These are phyloP conservation scores for Philereme transversata DNA, from an alignment of 2,888 invertebrate species.

Conservation along the genomic window DNA sequence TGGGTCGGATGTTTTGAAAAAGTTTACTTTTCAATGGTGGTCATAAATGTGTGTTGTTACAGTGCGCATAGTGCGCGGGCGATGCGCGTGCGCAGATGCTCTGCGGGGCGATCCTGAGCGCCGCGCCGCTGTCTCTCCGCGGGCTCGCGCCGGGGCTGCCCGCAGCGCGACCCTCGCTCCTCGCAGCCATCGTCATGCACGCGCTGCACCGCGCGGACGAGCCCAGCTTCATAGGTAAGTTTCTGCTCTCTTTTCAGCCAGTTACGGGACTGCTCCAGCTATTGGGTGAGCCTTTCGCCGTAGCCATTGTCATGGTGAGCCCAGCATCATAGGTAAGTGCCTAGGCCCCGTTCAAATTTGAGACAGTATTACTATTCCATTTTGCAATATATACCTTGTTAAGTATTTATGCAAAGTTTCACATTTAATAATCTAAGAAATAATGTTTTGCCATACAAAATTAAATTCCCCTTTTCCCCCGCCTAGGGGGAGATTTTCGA, in stretches of 20 bases:
- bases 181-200: conserved; percentile 81
- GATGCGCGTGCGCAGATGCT: conserved; percentile 67
- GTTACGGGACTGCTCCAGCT: not conserved
- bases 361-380: too few relatives aligned
- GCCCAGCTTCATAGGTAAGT: conserved; percentile 87
- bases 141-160: conserved; percentile 85
- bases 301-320: conserved; percentile 72
- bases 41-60: not conserved
- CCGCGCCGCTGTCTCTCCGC: conserved; percentile 83
- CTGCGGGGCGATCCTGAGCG: conserved; percentile 79
- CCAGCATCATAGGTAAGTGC: conserved; percentile 4
- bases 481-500: too few relatives aligned
- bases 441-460: too few relatives aligned
- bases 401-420: too few relatives aligned
- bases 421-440: too few relatives aligned
- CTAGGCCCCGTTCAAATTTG: not conserved
- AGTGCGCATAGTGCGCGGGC: conserved; percentile 28
- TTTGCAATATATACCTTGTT: too few relatives aligned
- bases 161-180: conserved; percentile 83
- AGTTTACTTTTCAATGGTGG: not conserved
- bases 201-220: conserved; percentile 83
- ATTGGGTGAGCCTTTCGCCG: conserved; percentile 56
- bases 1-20: too few relatives aligned
- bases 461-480: too few relatives aligned
- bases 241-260: not conserved